Percentiles rank a stretch among this genome's conserved stretches.
Conservation (phyloP, 1,140 invertebrate species). For the Psilanteris sp. region DNA sequence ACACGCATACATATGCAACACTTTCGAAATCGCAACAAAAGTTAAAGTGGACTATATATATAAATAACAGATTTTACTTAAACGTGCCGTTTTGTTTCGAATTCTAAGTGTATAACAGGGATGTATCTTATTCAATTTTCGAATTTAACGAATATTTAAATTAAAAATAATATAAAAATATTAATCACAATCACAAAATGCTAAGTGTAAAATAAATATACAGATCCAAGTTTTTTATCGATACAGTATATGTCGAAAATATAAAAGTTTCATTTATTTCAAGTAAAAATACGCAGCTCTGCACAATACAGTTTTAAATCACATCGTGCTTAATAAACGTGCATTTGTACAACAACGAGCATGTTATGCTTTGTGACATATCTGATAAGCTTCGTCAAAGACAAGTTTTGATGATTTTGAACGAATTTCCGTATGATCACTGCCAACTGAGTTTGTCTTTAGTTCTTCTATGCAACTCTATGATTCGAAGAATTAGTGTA, state of each 20-base stretch:
- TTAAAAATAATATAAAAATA: constrained; percentile 34
- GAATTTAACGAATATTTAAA: constrained; percentile 55
- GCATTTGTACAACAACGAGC: constrained; percentile 62
- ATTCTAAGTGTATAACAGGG: constrained; percentile 56
- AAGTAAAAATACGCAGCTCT: constrained; percentile 60
- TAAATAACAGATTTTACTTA: constrained; percentile 29
- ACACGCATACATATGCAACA: constrained; percentile 3
- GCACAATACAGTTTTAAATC: constrained; percentile 37
- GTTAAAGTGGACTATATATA: constrained; percentile 15
- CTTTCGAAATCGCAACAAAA: constrained; percentile 44
- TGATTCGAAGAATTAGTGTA: constrained; percentile 71
- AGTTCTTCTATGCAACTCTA: constrained; percentile 51
- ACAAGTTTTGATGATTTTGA: constrained; percentile 48
- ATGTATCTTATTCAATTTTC: constrained; percentile 51
- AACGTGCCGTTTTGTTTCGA: constrained; percentile 48
- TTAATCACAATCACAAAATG: constrained; percentile 45
- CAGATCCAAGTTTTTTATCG: constrained; percentile 45
- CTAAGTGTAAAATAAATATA: constrained; percentile 38
- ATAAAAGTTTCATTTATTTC: constrained; percentile 46
- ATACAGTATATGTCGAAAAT: constrained; percentile 16
- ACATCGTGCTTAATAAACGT: constrained; percentile 52
- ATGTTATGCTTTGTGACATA: constrained; percentile 53
- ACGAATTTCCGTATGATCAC: constrained; percentile 61
- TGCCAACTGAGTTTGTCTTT: constrained; percentile 61
- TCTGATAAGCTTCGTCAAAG: constrained; percentile 51